These are phyloP conservation scores for Litocranius walleri DNA, from an alignment of 2,113 vertebrate genomes.

Conservation along the genomic window DNA sequence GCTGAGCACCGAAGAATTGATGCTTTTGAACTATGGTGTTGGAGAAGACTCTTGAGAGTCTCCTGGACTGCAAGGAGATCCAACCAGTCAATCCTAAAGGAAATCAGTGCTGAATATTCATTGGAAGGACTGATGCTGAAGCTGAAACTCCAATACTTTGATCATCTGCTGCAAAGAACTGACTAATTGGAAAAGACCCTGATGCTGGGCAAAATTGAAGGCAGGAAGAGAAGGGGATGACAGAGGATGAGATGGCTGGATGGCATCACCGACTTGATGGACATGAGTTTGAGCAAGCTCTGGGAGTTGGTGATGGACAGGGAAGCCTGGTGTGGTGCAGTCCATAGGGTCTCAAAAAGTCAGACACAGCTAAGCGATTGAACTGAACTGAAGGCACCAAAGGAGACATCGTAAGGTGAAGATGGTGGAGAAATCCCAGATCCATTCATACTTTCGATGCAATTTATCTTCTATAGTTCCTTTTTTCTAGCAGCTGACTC, in stretches of 20 bases:
- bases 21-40: not conserved
- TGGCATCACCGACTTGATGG: not conserved
- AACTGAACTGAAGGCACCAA: not conserved
- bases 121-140: not conserved
- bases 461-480: not conserved
- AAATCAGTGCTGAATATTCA: not conserved
- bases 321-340: not conserved
- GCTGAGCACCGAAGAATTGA: not conserved
- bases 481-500: not conserved
- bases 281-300: not conserved
- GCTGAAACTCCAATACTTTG: not conserved
- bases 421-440: not conserved
- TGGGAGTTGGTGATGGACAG: not conserved
- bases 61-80: not conserved
- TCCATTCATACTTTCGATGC: not conserved
- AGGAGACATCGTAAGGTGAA: not conserved
- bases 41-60: not conserved
- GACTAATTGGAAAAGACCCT: not conserved
- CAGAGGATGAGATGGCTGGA: not conserved
- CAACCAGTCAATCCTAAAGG: not conserved
- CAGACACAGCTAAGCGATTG: not conserved
- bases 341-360: not conserved
- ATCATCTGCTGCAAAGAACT: not conserved
- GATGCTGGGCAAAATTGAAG: not conserved
- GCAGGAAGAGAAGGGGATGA: not conserved